Evolutionary conservation across 1,140 invertebrate species (phyloP).

Genomic region (Macrobrachium rosenbergii): DNA sequence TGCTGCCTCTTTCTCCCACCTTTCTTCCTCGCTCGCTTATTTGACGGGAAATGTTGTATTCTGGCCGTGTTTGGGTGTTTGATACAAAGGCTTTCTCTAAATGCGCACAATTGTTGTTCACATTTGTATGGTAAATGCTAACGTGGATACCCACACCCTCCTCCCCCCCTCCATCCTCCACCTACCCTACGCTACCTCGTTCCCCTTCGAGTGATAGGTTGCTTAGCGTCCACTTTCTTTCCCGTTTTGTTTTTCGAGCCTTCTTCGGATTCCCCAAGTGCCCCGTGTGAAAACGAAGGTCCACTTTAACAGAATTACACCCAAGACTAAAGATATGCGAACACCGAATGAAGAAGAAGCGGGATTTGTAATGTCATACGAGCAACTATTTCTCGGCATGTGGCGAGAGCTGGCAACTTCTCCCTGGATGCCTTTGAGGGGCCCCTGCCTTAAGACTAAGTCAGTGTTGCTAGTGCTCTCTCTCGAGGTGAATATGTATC

Average conservation of each 20-base stretch:
- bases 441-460: slow-evolving; percentile 63
- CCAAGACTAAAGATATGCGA: too few species aligned
- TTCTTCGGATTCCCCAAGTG: too few species aligned
- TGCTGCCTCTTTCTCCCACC: too few species aligned
- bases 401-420: slow-evolving; percentile 53
- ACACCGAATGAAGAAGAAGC: too few species aligned
- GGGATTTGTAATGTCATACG: too few species aligned
- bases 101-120: slow-evolving; percentile 53
- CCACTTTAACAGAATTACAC: too few species aligned
- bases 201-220: background rate
- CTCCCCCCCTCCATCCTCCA: slow-evolving; percentile 19
- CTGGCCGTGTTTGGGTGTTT: background rate
- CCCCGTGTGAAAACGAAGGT: too few species aligned
- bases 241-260: too few species aligned
- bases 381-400: background rate
- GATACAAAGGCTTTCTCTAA: slow-evolving; percentile 29
- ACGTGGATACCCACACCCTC: slow-evolving; percentile 49
- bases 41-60: background rate
- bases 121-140: slow-evolving; percentile 62
- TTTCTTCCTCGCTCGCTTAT: background rate
- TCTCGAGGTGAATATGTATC: slow-evolving; percentile 61
- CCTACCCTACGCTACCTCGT: background rate
- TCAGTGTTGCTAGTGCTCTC: slow-evolving; percentile 56
- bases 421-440: slow-evolving; percentile 65
- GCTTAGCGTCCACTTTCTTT: too few species aligned